phyloP scores from a whole-genome alignment of 2,888 invertebrate genomes.

The Orchesella flavescens region DNA sequence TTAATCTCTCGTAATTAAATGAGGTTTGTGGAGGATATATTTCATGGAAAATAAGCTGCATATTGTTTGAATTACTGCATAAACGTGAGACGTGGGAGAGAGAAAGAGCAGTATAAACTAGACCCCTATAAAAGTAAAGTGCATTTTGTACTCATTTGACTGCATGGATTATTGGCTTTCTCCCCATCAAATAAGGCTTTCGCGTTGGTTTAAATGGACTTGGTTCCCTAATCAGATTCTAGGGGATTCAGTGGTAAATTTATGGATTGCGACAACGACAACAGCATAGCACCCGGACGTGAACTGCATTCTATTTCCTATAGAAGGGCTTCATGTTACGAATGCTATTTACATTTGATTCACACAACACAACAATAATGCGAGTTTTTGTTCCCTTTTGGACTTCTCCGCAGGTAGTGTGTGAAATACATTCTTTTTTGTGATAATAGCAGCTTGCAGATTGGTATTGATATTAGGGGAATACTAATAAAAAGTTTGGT shows the following conservation, averaged over 20 bases:
- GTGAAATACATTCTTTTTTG: too few relatives aligned
- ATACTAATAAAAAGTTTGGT: constrained; percentile 6
- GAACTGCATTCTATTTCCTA: too few relatives aligned
- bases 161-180: constrained; percentile 36
- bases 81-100: not conserved
- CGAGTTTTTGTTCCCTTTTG: too few relatives aligned
- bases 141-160: constrained; percentile 3
- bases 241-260: not conserved
- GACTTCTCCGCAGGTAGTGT: too few relatives aligned
- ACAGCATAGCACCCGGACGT: too few relatives aligned
- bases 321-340: too few relatives aligned
- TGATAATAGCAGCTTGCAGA: too few relatives aligned
- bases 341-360: too few relatives aligned
- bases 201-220: constrained; percentile 28
- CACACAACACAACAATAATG: too few relatives aligned
- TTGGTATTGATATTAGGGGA: not conserved
- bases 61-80: constrained; percentile 6
- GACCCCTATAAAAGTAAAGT: not conserved
- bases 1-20: constrained; percentile 31
- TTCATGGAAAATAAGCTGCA: constrained; percentile 15
- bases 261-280: too few relatives aligned
- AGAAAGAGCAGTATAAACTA: too few relatives aligned
- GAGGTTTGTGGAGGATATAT: not conserved
- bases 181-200: constrained; percentile 4
- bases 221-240: constrained; percentile 48